phyloP scores from a whole-genome alignment of 1,140 invertebrate genomes.

The Macrosteles quadrilineatus region DNA sequence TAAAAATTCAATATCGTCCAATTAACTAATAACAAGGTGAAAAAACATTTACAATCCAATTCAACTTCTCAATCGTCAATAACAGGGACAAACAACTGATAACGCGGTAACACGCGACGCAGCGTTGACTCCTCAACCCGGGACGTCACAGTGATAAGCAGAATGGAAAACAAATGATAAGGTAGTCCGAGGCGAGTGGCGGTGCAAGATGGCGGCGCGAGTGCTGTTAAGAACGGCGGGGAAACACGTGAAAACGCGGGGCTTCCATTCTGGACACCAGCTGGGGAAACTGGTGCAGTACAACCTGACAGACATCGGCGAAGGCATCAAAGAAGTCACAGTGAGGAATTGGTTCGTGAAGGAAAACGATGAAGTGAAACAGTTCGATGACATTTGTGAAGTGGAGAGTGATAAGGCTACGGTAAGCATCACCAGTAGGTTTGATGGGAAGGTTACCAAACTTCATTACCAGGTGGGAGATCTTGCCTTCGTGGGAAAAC shows the following conservation, averaged over 20 bases:
- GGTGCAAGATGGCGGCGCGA: constrained; percentile 9
- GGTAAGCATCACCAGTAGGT: constrained; percentile 97
- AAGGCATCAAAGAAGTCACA: constrained; percentile 96
- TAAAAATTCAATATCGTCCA: too few species aligned
- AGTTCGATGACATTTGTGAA: constrained; percentile 98
- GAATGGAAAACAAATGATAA: constrained; percentile 7
- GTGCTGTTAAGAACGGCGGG: not conserved
- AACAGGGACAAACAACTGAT: too few species aligned
- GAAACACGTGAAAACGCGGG: not conserved
- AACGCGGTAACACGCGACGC: not conserved
- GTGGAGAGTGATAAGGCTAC: constrained; percentile 99
- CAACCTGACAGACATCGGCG: constrained; percentile 97
- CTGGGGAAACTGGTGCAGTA: constrained; percentile 67
- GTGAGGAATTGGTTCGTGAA: constrained; percentile 92
- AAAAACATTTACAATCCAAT: too few species aligned
- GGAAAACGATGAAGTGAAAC: constrained; percentile 88
- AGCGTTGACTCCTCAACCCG: constrained; percentile 9
- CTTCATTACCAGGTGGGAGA: constrained; percentile 87
- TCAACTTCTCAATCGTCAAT: too few species aligned
- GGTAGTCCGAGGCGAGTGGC: not conserved
- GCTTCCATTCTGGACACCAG: not conserved
- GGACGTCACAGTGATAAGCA: constrained; percentile 21
- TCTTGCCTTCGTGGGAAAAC: constrained; percentile 84
- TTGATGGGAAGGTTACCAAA: constrained; percentile 85
- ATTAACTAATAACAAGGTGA: too few species aligned